Evolutionary conservation across 2,888 invertebrate species (phyloP).

Genomic region (Vesta saturnalis): DNA sequence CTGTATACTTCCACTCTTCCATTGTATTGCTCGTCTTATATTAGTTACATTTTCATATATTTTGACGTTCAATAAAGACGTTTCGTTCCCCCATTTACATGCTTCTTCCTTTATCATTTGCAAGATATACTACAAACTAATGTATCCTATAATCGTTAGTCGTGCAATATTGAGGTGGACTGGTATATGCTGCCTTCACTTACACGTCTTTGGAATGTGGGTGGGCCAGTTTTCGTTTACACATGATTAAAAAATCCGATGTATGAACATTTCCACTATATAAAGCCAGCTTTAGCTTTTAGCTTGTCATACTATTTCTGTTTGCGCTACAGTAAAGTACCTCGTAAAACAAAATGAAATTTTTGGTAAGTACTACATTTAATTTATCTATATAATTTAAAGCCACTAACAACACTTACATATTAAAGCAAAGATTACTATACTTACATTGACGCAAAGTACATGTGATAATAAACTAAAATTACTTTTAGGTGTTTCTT

Average conservation of each 20-base stretch:
- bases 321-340: slow-evolving; percentile 28
- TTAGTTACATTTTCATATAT: too few relatives aligned
- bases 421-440: too few relatives aligned
- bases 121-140: too few relatives aligned
- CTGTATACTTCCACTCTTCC: too few relatives aligned
- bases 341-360: slow-evolving; percentile 40
- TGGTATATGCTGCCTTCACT: slow-evolving; percentile 18
- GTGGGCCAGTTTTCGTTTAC: slow-evolving; percentile 38
- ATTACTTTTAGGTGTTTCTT: slow-evolving; percentile 20
- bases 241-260: slow-evolving; percentile 38
- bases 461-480: too few relatives aligned
- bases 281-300: slow-evolving; percentile 31
- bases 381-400: not conserved
- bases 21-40: too few relatives aligned
- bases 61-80: too few relatives aligned
- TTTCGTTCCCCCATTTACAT: too few relatives aligned
- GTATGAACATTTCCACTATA: slow-evolving; percentile 32
- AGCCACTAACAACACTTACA: too few relatives aligned
- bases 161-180: not conserved
- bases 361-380: slow-evolving; percentile 43
- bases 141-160: too few relatives aligned
- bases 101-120: too few relatives aligned
- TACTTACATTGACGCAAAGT: too few relatives aligned
- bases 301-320: slow-evolving; percentile 26
- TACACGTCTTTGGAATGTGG: slow-evolving; percentile 37